Percentiles rank a stretch among this genome's conserved stretches.
Conservation (phyloP, 2,113 vertebrate genomes). For the Tachuris rubrigastra region DNA sequence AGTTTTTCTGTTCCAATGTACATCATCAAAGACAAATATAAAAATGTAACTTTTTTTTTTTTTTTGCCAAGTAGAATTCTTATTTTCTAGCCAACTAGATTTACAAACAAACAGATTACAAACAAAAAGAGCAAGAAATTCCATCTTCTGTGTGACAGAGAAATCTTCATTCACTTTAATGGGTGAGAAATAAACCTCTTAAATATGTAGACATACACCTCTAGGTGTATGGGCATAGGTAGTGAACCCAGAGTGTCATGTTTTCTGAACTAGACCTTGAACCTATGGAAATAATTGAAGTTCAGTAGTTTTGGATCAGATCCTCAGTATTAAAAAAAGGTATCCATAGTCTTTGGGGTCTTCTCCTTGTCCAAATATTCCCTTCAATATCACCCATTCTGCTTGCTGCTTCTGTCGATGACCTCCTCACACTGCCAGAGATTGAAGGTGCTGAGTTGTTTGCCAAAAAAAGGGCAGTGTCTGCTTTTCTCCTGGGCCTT, state of each 20-base stretch:
- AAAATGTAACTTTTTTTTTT: neutral
- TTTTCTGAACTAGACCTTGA: neutral
- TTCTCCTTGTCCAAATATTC: neutral
- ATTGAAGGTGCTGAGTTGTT: neutral
- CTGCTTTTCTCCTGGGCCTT: neutral
- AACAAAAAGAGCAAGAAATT: neutral
- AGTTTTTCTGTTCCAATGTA: neutral
- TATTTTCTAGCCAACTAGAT: neutral
- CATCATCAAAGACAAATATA: neutral
- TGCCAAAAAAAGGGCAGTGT: neutral
- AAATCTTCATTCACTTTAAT: neutral
- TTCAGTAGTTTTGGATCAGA: neutral
- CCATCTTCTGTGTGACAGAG: neutral
- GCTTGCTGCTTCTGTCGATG: neutral
- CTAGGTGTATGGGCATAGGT: neutral
- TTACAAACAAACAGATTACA: too few species aligned
- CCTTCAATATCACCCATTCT: neutral
- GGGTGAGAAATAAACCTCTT: neutral
- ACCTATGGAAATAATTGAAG: neutral
- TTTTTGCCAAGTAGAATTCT: neutral
- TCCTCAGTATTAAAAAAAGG: neutral
- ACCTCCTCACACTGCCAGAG: neutral
- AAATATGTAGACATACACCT: too few species aligned
- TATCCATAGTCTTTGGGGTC: neutral
- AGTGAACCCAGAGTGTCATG: neutral